A percentile compares a stretch with the other conserved stretches of the same genome.
phyloP scores from a whole-genome alignment of 35 echinoderm and acorn worm genomes.

The Apostichopus californicus region DNA sequence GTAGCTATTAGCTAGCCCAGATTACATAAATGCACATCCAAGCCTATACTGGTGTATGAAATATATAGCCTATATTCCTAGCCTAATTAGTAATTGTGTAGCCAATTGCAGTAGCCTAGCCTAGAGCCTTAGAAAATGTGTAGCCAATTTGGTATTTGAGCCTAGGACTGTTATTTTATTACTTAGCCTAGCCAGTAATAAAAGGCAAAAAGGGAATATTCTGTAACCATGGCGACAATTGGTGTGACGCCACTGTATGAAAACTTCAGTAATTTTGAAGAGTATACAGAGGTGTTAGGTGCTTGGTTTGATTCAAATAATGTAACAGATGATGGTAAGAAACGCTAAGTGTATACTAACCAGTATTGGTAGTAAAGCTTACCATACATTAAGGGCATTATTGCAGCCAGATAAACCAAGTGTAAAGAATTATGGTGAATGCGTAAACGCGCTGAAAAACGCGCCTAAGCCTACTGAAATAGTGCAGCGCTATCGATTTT shows the following conservation, averaged over 20 bases:
- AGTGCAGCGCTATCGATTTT: slow-evolving; percentile 54
- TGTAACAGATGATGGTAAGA: slow-evolving; percentile 33
- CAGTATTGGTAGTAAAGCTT: slow-evolving; percentile 35
- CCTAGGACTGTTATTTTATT: too few species aligned
- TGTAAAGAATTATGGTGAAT: not conserved
- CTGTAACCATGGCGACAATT: too few species aligned
- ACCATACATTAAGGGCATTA: not conserved
- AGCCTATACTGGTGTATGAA: too few species aligned
- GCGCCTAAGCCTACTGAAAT: slow-evolving; percentile 56
- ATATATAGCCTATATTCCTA: too few species aligned
- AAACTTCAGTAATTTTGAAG: slow-evolving; percentile 12
- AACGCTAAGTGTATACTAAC: slow-evolving; percentile 17
- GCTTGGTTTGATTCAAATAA: slow-evolving; percentile 32
- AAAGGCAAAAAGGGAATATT: too few species aligned
- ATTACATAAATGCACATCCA: too few species aligned
- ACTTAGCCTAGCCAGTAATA: too few species aligned
- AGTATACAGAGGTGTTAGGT: slow-evolving; percentile 24
- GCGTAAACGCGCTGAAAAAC: slow-evolving; percentile 12
- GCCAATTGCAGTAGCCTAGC: too few species aligned
- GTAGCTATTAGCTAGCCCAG: not conserved
- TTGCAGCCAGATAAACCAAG: slow-evolving; percentile 4
- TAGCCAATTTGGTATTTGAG: too few species aligned
- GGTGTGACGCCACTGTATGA: not conserved
- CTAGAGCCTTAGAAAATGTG: too few species aligned
- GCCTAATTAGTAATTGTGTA: too few species aligned